Conservation (phyloP, 2,797 vertebrate species). For the Platyrinchus mystaceus region DNA sequence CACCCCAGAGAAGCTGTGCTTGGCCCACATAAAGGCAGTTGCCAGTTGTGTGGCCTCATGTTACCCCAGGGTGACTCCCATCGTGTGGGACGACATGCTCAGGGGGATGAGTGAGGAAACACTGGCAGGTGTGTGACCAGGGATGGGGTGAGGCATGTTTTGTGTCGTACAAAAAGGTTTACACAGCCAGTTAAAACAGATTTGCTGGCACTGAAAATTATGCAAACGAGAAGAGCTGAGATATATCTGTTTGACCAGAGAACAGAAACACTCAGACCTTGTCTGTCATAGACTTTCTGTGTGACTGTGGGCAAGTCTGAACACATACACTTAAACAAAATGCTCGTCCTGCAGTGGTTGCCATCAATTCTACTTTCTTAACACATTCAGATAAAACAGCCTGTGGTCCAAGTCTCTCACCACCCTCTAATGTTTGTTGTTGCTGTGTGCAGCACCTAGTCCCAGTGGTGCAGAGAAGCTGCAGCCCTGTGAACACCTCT, state of each 20-base stretch:
- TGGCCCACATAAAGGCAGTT: conserved; percentile 86
- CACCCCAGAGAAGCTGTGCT: conserved; percentile 83
- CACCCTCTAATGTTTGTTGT: neutral
- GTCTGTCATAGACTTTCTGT: neutral
- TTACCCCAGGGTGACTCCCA: conserved; percentile 79
- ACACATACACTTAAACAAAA: neutral
- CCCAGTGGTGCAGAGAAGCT: neutral
- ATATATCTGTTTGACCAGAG: neutral
- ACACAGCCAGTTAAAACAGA: neutral
- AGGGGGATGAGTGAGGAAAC: conserved; percentile 81
- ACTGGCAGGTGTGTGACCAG: conserved; percentile 80
- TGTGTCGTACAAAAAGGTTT: neutral
- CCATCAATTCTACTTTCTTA: neutral
- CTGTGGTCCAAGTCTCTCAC: neutral
- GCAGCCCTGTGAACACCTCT: neutral
- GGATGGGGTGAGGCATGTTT: neutral
- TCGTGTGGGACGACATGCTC: conserved; percentile 98
- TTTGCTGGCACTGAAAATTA: neutral
- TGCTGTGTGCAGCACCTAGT: neutral
- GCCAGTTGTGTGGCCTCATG: conserved; percentile 75
- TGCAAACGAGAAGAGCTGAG: neutral
- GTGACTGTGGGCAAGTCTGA: neutral
- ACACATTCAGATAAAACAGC: neutral
- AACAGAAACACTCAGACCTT: neutral
- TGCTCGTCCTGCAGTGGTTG: neutral